Evolutionary conservation across 2,888 invertebrate species (phyloP).

Genomic region (Lepidocyrtoides sp.): DNA sequence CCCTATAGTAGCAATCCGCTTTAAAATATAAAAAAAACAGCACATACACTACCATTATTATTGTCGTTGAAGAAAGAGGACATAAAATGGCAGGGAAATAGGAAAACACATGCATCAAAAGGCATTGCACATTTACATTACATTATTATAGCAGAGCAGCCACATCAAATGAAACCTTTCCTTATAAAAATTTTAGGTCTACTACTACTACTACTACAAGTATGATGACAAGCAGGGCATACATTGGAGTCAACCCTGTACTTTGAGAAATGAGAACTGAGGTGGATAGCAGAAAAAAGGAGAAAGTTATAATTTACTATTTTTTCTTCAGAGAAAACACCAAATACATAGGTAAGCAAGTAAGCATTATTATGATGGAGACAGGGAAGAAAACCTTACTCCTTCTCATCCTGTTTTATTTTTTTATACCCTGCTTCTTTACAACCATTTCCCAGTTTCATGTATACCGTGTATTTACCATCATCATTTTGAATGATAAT

Average conservation of each 20-base stretch:
- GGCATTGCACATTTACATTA: too few relatives aligned
- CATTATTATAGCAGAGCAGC: too few relatives aligned
- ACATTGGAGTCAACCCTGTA: neutral
- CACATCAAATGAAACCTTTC: too few relatives aligned
- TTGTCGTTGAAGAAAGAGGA: too few relatives aligned
- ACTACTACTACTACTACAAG: too few relatives aligned
- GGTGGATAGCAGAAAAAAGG: neutral
- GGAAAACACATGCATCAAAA: neutral
- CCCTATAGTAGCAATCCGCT: neutral
- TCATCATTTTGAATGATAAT: neutral
- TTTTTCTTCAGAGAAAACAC: slow-evolving; percentile 1
- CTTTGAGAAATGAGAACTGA: neutral
- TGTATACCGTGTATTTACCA: neutral
- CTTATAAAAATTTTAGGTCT: too few relatives aligned
- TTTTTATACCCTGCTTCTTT: neutral
- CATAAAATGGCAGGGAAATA: neutral
- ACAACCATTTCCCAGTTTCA: neutral
- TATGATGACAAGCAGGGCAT: neutral
- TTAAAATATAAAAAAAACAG: neutral
- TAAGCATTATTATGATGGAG: neutral
- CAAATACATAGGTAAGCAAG: too few relatives aligned
- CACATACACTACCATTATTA: neutral
- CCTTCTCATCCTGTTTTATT: slow-evolving; percentile 9
- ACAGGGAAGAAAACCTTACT: neutral
- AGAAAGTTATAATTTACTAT: slow-evolving; percentile 62